Evolutionary conservation across 2,113 vertebrate species (phyloP).

Genomic region (Zingel zingel): DNA sequence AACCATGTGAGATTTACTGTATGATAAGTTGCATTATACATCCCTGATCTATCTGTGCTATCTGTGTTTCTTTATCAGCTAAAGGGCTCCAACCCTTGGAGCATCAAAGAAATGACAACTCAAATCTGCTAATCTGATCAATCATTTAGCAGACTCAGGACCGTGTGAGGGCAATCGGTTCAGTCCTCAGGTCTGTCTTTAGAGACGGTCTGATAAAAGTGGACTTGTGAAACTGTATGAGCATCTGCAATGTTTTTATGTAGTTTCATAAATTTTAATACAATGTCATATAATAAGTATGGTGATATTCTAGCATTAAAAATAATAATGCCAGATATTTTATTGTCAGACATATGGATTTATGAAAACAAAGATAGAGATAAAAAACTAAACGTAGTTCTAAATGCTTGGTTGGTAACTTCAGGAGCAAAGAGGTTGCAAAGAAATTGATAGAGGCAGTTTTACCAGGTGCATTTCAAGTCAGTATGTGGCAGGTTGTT

Average conservation of each 20-base stretch:
- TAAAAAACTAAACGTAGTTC: neutral
- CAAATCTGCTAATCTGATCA: conserved; percentile 43
- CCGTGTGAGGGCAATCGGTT: conserved; percentile 17
- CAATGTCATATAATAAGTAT: neutral
- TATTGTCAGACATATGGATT: neutral
- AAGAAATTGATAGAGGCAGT: neutral
- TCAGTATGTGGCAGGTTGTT: conserved; percentile 36
- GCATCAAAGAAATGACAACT: conserved; percentile 57
- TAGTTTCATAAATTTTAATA: neutral
- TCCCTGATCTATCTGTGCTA: conserved; percentile 28
- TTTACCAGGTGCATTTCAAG: conserved; percentile 34
- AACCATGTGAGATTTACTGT: conserved; percentile 43
- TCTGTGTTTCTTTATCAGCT: conserved; percentile 36
- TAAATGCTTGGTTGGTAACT: neutral
- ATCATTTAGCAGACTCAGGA: conserved; percentile 49
- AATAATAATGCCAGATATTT: neutral
- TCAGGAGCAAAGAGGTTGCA: neutral
- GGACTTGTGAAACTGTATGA: conserved; percentile 1
- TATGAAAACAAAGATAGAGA: neutral
- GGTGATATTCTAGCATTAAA: neutral
- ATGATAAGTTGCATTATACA: conserved; percentile 39
- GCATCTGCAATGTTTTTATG: conserved; percentile 7
- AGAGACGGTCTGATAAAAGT: conserved; percentile 8
- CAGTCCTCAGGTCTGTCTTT: conserved; percentile 35
- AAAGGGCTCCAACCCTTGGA: conserved; percentile 23